phyloP scores from a whole-genome alignment of 2,888 invertebrate genomes.

The Apocheima hispidaria region DNA sequence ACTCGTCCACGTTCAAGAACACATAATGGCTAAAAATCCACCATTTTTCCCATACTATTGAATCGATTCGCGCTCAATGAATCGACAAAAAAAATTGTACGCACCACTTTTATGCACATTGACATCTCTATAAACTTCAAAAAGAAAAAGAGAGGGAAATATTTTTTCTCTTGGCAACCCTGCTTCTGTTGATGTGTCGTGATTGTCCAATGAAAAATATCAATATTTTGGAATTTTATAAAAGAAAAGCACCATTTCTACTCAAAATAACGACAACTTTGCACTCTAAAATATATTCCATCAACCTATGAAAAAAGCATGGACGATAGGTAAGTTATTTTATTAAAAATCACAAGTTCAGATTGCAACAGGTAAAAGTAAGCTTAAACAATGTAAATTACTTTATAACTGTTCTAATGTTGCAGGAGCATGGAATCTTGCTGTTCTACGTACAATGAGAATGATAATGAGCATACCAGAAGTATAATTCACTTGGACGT shows the following conservation, averaged over 20 bases:
- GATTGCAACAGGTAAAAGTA: constrained; percentile 78
- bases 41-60: too few relatives aligned
- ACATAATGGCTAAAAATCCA: too few relatives aligned
- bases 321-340: constrained; percentile 76
- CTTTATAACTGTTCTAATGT: constrained; percentile 67
- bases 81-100: not conserved
- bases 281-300: constrained; percentile 65
- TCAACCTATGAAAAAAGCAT: constrained; percentile 71
- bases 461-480: constrained; percentile 85
- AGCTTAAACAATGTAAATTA: constrained; percentile 75
- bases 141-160: constrained; percentile 46
- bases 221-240: constrained; percentile 82
- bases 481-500: constrained; percentile 93
- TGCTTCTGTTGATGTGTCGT: constrained; percentile 84
- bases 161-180: constrained; percentile 66
- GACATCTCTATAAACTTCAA: constrained; percentile 4
- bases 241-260: constrained; percentile 75
- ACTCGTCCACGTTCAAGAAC: too few relatives aligned
- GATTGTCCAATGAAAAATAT: constrained; percentile 81
- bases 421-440: constrained; percentile 82
- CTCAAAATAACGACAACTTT: constrained; percentile 65
- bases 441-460: constrained; percentile 73
- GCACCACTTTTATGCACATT: too few relatives aligned
- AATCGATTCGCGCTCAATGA: too few relatives aligned
- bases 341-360: constrained; percentile 55